These are phyloP conservation scores for Nasonia giraulti DNA, from an alignment of 1,140 invertebrate genomes.

Conservation along the genomic window DNA sequence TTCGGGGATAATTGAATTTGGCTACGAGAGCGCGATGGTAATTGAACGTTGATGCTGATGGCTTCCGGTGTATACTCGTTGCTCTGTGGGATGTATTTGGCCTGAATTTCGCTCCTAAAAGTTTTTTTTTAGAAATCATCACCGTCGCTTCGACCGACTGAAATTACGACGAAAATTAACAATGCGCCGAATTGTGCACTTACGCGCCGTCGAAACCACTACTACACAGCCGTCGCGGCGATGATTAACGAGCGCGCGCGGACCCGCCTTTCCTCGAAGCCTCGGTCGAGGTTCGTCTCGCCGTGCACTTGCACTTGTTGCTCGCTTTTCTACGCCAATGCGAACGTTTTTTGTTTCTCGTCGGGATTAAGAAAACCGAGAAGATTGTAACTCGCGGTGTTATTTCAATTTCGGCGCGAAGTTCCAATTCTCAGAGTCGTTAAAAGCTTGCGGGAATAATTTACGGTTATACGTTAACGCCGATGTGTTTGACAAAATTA, in stretches of 20 bases:
- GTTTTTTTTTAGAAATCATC: too few relatives aligned
- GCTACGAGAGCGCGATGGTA: background rate
- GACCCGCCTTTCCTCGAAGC: background rate
- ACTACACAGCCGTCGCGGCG: background rate
- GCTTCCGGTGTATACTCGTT: too few relatives aligned
- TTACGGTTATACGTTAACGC: too few relatives aligned
- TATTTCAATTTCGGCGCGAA: background rate
- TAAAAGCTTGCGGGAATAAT: too few relatives aligned
- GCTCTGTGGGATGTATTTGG: too few relatives aligned
- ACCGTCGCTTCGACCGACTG: too few relatives aligned
- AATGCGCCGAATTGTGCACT: background rate
- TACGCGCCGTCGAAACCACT: background rate
- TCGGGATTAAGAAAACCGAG: background rate
- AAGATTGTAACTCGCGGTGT: too few relatives aligned
- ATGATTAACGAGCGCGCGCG: slow-evolving; percentile 7
- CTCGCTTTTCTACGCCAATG: background rate
- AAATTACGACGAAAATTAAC: background rate
- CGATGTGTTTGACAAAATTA: too few relatives aligned
- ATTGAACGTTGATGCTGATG: background rate
- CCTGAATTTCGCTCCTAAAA: too few relatives aligned
- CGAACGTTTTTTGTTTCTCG: background rate
- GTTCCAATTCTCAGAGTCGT: too few relatives aligned
- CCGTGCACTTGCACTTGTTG: slow-evolving; percentile 15
- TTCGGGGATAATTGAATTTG: background rate
- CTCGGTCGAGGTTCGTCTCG: background rate